Evolutionary conservation across 1,140 invertebrate species (phyloP).

Genomic region (Tetragnatha versicolor): DNA sequence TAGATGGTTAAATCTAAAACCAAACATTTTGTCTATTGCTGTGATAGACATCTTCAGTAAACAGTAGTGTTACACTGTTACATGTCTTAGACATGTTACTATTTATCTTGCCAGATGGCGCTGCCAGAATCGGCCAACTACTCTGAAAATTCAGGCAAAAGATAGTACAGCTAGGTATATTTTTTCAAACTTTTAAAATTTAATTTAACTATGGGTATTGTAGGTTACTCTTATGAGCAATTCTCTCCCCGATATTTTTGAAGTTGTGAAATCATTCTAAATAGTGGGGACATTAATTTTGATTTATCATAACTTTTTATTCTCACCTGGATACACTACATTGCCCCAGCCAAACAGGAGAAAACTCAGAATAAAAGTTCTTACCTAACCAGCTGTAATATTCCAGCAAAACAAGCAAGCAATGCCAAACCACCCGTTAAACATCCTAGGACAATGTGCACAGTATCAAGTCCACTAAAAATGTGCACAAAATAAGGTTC

Average conservation of each 20-base stretch:
- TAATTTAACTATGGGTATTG: background rate
- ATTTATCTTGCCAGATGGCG: too few species aligned
- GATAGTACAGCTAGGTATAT: too few species aligned
- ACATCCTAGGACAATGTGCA: constrained; percentile 49
- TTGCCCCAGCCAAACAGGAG: background rate
- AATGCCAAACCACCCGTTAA: constrained; percentile 46
- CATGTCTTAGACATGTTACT: too few species aligned
- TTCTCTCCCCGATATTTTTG: too few species aligned
- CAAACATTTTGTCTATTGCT: too few species aligned
- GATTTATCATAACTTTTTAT: background rate
- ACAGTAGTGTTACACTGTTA: too few species aligned
- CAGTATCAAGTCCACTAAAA: constrained; percentile 47
- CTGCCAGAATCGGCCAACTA: too few species aligned
- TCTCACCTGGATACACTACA: background rate
- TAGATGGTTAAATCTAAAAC: too few species aligned
- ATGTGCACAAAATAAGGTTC: constrained; percentile 51
- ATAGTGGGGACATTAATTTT: background rate
- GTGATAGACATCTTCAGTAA: too few species aligned
- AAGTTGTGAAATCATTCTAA: background rate
- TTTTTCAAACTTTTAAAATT: background rate
- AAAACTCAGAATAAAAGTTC: background rate
- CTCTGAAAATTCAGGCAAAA: too few species aligned
- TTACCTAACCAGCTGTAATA: constrained; percentile 53
- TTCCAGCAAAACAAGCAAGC: constrained; percentile 51
- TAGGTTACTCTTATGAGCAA: too few species aligned